Percentiles rank a stretch among this genome's conserved stretches.
Evolutionary conservation across 92 coral and sea anemone species (phyloP).

Genomic region (Desmophyllum pertusum): DNA sequence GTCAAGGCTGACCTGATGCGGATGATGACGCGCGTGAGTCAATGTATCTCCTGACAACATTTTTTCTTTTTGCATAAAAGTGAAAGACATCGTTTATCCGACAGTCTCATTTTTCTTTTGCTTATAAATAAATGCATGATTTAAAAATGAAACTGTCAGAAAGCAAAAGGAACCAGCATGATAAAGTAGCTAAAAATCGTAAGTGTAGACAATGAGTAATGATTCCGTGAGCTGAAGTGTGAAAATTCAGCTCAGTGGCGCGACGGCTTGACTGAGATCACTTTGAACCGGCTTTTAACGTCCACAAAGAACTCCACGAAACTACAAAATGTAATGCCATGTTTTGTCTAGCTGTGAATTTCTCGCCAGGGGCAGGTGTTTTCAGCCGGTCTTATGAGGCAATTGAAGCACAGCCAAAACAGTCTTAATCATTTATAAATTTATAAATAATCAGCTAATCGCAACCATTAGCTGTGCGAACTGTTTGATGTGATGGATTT

Average conservation of each 20-base stretch:
- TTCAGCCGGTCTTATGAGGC: neutral
- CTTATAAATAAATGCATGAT: neutral
- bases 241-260: neutral
- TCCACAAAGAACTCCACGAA: neutral
- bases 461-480: neutral
- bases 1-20: too few species aligned
- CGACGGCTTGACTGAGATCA: neutral
- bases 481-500: conserved; percentile 2
- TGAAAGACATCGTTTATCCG: neutral
- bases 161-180: too few species aligned
- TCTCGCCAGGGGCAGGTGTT: neutral
- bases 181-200: too few species aligned
- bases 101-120: neutral
- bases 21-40: too few species aligned
- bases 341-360: neutral
- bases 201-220: too few species aligned
- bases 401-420: neutral
- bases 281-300: neutral
- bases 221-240: neutral
- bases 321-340: neutral
- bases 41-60: too few species aligned
- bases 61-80: neutral
- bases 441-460: conserved; percentile 15
- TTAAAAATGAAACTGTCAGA: too few species aligned
- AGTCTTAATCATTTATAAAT: conserved; percentile 5